Percentiles rank a stretch among this genome's conserved stretches.
Evolutionary conservation across 92 coral and sea anemone genomes (phyloP).

Genomic region (Epizoanthus ramosus): DNA sequence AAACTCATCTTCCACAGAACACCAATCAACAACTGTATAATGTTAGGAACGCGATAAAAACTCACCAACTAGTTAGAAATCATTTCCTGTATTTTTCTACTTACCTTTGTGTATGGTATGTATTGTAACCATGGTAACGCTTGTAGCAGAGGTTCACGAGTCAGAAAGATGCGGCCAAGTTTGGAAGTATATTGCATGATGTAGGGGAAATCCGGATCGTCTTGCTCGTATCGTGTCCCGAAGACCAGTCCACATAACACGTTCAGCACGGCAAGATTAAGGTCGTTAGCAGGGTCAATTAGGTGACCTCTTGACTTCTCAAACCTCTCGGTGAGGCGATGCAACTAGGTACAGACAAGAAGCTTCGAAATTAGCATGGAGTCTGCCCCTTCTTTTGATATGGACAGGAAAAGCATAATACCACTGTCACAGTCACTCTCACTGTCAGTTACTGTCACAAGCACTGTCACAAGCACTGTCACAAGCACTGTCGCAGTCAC

Average conservation of each 20-base stretch:
- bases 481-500: too few species aligned
- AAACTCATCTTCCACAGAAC: too few species aligned
- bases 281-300: neutral
- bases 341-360: neutral
- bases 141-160: constrained; percentile 4
- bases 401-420: too few species aligned
- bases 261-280: neutral
- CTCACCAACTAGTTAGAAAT: too few species aligned
- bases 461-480: too few species aligned
- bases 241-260: neutral
- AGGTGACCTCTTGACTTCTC: neutral
- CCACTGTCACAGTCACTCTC: too few species aligned
- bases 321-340: neutral
- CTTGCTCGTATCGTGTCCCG: neutral
- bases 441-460: too few species aligned
- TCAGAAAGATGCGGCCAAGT: neutral
- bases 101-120: constrained; percentile 14
- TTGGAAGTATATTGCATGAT: constrained; percentile 1
- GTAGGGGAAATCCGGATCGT: neutral
- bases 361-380: neutral
- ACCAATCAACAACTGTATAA: too few species aligned
- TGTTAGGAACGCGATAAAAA: too few species aligned
- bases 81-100: too few species aligned
- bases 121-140: constrained; percentile 1
- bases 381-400: too few species aligned